A percentile compares a stretch with the other conserved stretches of the same genome.
These are phyloP conservation scores for Nematolebias whitei DNA, from an alignment of 2,113 vertebrate species.

Conservation along the genomic window DNA sequence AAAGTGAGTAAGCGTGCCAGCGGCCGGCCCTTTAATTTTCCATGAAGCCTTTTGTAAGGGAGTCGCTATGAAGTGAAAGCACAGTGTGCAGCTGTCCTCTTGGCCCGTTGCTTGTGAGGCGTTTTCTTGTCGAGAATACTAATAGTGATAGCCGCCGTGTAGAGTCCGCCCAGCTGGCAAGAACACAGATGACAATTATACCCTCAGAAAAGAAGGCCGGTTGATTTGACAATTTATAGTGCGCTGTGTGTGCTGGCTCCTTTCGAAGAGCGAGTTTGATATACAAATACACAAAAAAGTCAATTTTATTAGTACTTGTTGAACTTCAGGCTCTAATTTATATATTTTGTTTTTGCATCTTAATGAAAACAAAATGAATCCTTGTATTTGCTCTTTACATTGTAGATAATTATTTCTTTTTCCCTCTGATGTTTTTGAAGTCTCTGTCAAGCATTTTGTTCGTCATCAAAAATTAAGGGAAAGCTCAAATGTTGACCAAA, in stretches of 20 bases:
- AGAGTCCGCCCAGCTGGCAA: constrained; percentile 69
- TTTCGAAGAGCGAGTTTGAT: constrained; percentile 37
- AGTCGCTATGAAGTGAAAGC: constrained; percentile 70
- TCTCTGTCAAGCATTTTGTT: no score
- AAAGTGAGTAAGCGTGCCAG: constrained; percentile 69
- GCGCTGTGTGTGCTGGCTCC: constrained; percentile 24
- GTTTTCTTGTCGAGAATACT: constrained; percentile 71
- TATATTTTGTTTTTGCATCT: not conserved
- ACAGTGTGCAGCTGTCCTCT: constrained; percentile 76
- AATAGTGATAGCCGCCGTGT: constrained; percentile 65
- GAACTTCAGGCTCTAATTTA: not conserved
- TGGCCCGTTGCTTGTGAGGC: constrained; percentile 63
- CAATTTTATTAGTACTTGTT: constrained; percentile 18
- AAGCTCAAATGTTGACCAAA: no score
- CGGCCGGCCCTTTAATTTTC: constrained; percentile 72
- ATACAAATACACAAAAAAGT: constrained; percentile 18
- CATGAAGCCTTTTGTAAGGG: constrained; percentile 60
- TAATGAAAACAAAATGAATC: no score
- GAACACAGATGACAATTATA: constrained; percentile 71
- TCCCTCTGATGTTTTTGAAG: no score
- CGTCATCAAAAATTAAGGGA: no score
- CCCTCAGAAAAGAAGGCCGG: constrained; percentile 57
- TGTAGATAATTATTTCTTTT: no score
- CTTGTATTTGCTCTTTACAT: no score
- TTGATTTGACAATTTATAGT: constrained; percentile 55